Base-by-base conservation (phyloP, 1,140 invertebrate species). In the fruit fly (Drosophila melanogaster) region DNA sequence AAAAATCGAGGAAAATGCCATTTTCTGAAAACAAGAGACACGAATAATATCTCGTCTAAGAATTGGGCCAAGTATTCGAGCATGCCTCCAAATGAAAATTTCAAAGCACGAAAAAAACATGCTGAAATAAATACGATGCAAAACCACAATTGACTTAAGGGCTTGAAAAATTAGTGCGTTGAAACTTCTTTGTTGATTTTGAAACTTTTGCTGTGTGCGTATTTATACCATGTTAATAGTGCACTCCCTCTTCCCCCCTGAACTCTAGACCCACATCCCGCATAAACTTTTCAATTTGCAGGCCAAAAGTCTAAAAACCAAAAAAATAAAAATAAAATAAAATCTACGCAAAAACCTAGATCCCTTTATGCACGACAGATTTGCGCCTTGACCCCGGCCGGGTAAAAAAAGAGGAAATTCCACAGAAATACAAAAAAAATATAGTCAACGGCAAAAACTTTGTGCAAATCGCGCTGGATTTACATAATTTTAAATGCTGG, bases 401-500 rank as follows among this genome's bases (percentile, higher is more conserved):
- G 14, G 38, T 0, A 38, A 35, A 26, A 40, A 41, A 51, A 56
- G 17, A 35, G 26, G 19, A 50, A 38, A 54, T 38, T 14, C 53
- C 10, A 24, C 44, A 24, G 19, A 22, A 46, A 26, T 3, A 6
- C 44, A 22, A 65, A 77, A 44, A 49, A 50, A 66, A 78, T 46
- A n/a, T 33, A 60, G 43, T 24, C 49, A 60, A 33, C 22, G 57
- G 56, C 67, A 40, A 73, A 65, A 83, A 87, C 58, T 87, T 87
- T 89, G 67, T 89, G 83, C 83, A 89, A 86, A 87, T 89, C 75
- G 76, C 58, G 62, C 59, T 61, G 44, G 66, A 86, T 83, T 86
- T 89, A 65, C 83, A 86, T 86, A 87, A 86, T 86, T 86, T 87
- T 83, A 71, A 79, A 83, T 69, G 71, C 55, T 81, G 79, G 81